A percentile compares a stretch with the other conserved stretches of the same genome.
These are phyloP conservation scores for Montipora capitata DNA, from an alignment of 92 coral and sea anemone species.

Conservation along the genomic window DNA sequence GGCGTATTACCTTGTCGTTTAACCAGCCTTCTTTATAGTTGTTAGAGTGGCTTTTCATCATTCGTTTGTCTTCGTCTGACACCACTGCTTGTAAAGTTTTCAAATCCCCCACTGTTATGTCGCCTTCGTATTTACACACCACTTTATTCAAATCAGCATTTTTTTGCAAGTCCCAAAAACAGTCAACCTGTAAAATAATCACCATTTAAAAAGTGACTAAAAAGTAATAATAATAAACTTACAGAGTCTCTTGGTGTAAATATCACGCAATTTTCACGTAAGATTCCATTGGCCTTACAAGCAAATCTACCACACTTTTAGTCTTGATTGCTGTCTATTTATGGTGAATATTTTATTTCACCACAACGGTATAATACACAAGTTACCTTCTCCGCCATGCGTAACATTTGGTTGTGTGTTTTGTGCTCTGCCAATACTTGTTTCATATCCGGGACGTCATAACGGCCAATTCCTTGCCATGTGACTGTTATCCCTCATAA, in stretches of 20 bases:
- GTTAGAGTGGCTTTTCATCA: not conserved
- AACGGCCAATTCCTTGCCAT: constrained; percentile 12
- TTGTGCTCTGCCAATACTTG: not conserved
- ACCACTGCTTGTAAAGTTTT: not conserved
- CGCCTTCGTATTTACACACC: not conserved
- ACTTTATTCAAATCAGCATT: not conserved
- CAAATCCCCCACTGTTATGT: not conserved
- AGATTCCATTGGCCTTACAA: not conserved
- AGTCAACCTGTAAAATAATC: not conserved
- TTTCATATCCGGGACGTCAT: not conserved
- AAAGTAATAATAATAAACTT: not conserved
- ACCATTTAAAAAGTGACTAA: not conserved
- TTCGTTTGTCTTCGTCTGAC: not conserved
- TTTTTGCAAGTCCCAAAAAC: not conserved
- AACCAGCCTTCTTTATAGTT: not conserved
- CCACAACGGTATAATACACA: not conserved
- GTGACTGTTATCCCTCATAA: not conserved
- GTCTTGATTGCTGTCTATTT: not conserved
- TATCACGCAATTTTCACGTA: not conserved
- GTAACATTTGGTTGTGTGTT: not conserved
- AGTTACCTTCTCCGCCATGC: constrained; percentile 2
- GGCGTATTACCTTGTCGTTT: not conserved
- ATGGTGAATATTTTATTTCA: not conserved
- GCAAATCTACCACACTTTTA: not conserved
- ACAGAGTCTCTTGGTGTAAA: not conserved